phyloP scores from a whole-genome alignment of 2,888 invertebrate genomes.

The Dryomyza anilis region DNA sequence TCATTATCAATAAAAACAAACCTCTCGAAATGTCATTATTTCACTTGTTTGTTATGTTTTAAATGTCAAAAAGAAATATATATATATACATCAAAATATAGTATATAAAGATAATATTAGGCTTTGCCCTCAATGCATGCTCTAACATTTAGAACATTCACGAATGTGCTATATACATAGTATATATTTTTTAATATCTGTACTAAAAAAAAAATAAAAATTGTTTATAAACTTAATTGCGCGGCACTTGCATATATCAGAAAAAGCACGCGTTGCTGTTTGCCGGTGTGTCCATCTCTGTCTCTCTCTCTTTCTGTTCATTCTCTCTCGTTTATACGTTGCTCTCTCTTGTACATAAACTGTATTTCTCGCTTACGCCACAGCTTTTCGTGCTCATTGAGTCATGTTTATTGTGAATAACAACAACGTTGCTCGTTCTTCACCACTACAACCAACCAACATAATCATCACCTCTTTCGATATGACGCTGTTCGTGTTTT shows the following conservation, averaged over 20 bases:
- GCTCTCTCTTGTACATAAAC: neutral
- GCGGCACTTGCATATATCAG: neutral
- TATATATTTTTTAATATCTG: too few species aligned
- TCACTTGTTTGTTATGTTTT: too few species aligned
- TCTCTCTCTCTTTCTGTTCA: neutral
- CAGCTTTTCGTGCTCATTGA: too few species aligned
- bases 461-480: too few species aligned
- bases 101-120: neutral
- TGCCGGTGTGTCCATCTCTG: neutral
- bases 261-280: neutral
- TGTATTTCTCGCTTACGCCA: too few species aligned
- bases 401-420: neutral
- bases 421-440: neutral
- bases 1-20: too few species aligned
- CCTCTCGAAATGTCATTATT: too few species aligned
- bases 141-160: neutral
- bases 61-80: too few species aligned
- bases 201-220: neutral
- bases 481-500: too few species aligned
- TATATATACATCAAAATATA: too few species aligned
- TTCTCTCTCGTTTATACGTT: neutral
- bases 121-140: slow-evolving; percentile 4
- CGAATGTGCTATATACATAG: too few species aligned
- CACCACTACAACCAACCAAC: too few species aligned
- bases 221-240: slow-evolving; percentile 7